A percentile compares a stretch with the other conserved stretches of the same genome.
These are phyloP conservation scores for Mechanitis messenoides DNA, from an alignment of 2,888 invertebrate genomes.

Conservation along the genomic window DNA sequence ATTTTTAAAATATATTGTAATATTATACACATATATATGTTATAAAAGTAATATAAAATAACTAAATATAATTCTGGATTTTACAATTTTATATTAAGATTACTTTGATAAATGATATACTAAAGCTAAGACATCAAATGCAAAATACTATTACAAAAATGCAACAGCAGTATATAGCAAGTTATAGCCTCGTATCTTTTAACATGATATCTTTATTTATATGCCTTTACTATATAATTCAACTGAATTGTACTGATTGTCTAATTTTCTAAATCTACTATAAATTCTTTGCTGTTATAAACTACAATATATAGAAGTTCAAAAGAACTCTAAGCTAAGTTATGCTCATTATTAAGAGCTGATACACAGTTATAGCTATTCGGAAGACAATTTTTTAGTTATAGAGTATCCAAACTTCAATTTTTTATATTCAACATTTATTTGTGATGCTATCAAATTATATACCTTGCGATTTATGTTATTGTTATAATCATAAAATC, in stretches of 20 bases:
- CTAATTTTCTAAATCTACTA: constrained; percentile 46
- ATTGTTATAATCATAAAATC: no score
- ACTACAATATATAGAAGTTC: constrained; percentile 45
- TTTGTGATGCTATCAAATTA: constrained; percentile 8
- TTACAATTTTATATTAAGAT: no score
- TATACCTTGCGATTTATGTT: no score
- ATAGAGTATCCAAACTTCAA: constrained; percentile 40
- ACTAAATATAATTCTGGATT: no score
- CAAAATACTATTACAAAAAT: no score
- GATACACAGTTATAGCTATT: constrained; percentile 63
- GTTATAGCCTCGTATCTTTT: no score
- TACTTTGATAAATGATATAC: no score
- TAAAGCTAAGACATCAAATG: no score
- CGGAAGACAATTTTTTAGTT: constrained; percentile 74
- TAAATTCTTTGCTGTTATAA: constrained; percentile 57
- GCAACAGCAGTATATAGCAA: no score
- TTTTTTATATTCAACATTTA: constrained; percentile 38
- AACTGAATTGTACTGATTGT: neutral
- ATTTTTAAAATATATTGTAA: no score
- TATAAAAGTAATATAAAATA: no score
- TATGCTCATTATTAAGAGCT: constrained; percentile 42
- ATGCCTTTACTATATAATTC: constrained; percentile 3
- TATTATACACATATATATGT: no score
- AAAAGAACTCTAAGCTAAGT: constrained; percentile 49
- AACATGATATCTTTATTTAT: neutral